Conservation (phyloP, 2,888 invertebrate species). For the Protodeltote pygarga region DNA sequence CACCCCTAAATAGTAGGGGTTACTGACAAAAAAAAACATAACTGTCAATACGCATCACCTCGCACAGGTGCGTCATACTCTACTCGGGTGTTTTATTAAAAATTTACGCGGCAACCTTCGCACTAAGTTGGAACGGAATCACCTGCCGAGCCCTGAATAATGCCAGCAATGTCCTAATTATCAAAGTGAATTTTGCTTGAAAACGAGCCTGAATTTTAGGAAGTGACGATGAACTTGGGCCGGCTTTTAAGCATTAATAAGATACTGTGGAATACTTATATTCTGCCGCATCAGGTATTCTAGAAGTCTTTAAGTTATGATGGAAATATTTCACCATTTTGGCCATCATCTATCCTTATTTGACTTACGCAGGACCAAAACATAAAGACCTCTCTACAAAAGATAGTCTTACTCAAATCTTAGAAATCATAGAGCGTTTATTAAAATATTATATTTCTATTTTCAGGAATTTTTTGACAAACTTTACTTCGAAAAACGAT, state of each 20-base stretch:
- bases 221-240: constrained; percentile 30
- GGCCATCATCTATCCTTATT: no score
- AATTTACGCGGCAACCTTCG: constrained; percentile 51
- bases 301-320: no score
- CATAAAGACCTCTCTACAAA: no score
- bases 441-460: no score
- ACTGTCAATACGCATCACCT: constrained; percentile 31
- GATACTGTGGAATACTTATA: background rate
- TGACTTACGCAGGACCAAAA: no score
- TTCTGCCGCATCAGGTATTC: background rate
- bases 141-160: constrained; percentile 21
- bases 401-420: no score
- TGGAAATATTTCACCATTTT: no score
- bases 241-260: constrained; percentile 26
- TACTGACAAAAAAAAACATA: constrained; percentile 35
- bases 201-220: constrained; percentile 37
- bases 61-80: constrained; percentile 65
- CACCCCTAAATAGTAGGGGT: constrained; percentile 16
- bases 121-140: no score
- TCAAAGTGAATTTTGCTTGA: constrained; percentile 47
- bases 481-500: no score
- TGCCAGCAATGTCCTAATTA: constrained; percentile 22
- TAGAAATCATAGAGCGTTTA: no score
- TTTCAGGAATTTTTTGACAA: no score
- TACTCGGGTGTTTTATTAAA: constrained; percentile 62